Base-by-base conservation (phyloP, 2,888 invertebrate genomes). In the Eilema depressum region DNA sequence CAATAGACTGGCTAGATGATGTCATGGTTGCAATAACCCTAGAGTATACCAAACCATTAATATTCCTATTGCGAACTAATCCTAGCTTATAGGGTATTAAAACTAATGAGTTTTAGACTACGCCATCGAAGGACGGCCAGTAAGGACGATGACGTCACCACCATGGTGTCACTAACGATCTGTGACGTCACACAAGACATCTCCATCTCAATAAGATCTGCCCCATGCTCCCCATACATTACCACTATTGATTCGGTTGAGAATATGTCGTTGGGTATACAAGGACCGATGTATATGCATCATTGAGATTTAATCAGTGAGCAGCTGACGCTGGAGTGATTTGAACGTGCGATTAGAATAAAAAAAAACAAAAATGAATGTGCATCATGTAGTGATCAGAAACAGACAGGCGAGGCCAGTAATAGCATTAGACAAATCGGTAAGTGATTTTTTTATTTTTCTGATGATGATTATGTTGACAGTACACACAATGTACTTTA, bases 61-160 rank as follows among this genome's bases (percentile, higher is more conserved):
- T 79, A 75, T 77, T 76, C 74, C 53, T 47, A 66, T 68, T 59
- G 73, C 69, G 26, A 72, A 76, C 77, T 82, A 83, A 81, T 76
- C 76, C 71, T 26, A 69, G 68, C 77, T 74, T 83, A 87, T 85
- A 81, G 84, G 80, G 81, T 81, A 81, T 83, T 83, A 84, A 86
- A 87, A 87, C 67, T 81, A 81, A 82, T 79, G 75, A 77, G 77
- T 64, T 78, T 76, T 83, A 78, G 82, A 79, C 77, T 76, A 82
- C 85, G 86, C 84, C 81, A 81, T 85, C 76, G 70, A 75, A 80
- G 86, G 84, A 83, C 74, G 75, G 68, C 66, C 63, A 80, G 79
- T 82, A 88, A 91, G 92, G 91, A 90, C 89, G 75, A 73, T 94
- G 93, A 94, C 92, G 93, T 92, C 93, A 93, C 76, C 82, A 88